phyloP scores from a whole-genome alignment of 1,140 invertebrate genomes.

The Caligus rogercresseyi region DNA sequence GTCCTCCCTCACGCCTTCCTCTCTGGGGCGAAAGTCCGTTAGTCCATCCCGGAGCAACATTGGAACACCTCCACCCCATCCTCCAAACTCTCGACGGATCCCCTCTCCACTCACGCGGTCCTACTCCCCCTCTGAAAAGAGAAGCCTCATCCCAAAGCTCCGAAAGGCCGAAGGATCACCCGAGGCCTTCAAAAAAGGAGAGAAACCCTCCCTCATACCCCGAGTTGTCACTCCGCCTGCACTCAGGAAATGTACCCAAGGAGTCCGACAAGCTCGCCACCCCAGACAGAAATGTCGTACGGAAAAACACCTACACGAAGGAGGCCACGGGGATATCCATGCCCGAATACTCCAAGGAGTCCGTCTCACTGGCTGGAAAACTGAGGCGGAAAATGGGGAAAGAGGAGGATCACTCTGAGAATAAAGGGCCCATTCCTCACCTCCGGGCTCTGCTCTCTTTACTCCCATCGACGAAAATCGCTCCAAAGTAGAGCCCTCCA shows the following conservation, averaged over 20 bases:
- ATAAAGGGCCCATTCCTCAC: not conserved
- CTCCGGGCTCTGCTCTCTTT: slow-evolving; percentile 18
- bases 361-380: not conserved
- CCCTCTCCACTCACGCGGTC: slow-evolving; percentile 17
- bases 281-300: slow-evolving; percentile 19
- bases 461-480: slow-evolving; percentile 19
- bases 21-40: slow-evolving; percentile 8
- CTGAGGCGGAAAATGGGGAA: not conserved
- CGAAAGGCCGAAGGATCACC: not conserved
- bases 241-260: slow-evolving; percentile 20
- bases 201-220: slow-evolving; percentile 9
- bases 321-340: not conserved
- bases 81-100: not conserved
- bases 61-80: not conserved
- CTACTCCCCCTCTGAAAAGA: slow-evolving; percentile 13
- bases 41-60: not conserved
- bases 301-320: slow-evolving; percentile 17
- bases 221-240: slow-evolving; percentile 16
- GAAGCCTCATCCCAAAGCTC: slow-evolving; percentile 17
- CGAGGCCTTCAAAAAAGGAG: not conserved
- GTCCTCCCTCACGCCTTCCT: slow-evolving; percentile 11
- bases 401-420: slow-evolving; percentile 1
- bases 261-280: slow-evolving; percentile 15
- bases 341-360: not conserved
- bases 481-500: slow-evolving; percentile 39